Evolutionary conservation across 2,888 invertebrate genomes (phyloP), one percentile per base, ranked within the genome.

Genomic region (Electrophaes corylata): DNA sequence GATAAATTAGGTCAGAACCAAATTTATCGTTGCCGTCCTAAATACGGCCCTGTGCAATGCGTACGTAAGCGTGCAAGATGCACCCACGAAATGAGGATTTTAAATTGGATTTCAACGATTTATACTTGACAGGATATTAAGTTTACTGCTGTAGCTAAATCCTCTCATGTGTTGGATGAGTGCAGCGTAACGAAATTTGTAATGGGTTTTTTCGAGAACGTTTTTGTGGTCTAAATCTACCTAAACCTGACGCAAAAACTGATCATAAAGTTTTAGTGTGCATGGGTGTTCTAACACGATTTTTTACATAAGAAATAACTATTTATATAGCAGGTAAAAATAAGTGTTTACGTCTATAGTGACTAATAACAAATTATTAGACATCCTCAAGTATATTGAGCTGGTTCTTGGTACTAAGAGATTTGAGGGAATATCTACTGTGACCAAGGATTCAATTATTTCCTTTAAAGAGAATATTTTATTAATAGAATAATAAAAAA

Each of bases 31-130:
- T 3, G 33, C 10, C 16, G 8, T 16, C 29, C 39, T 58, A 1
- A 39, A 12, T 43, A 11, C 48, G 26, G 23, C 53, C 26, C 58
- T 55, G 54, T 5, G 35, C 35, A 49, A 85, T 81, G 80, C 77
- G 78, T 73, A 69, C 69, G 31, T 29, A 75, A 74, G 77, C 79
- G 74, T 68, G 70, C 65, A 78, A 79, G 40, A 81, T 72, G 69
- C 69, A 68, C 67, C 62, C 72, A 73, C 77, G 75, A 70, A 75
- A 81, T 80, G 79, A 74, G 72, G 73, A 74, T 78, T 75, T 74
- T 66, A 78, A 80, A 84, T 82, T 81, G 73, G 79, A 76, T 78
- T 67, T 69, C 49, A 71, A 76, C 70, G 71, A 79, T 75, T 78
- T 78, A 78, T 76, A 66, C 56, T 41, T 50, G 54, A 56, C 55